phyloP scores from a whole-genome alignment of 2,888 invertebrate species.

The Thymelicus acteon region DNA sequence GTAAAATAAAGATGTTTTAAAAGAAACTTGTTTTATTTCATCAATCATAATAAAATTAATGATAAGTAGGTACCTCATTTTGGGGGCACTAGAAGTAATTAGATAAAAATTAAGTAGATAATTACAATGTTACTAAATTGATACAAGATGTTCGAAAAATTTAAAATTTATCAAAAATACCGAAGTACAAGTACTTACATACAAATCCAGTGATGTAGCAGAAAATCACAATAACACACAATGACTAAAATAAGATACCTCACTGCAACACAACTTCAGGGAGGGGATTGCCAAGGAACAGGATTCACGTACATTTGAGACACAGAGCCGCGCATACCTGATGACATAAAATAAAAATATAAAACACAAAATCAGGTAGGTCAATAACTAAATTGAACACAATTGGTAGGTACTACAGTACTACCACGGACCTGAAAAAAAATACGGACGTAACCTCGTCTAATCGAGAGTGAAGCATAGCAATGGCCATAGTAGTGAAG shows the following conservation, averaged over 20 bases:
- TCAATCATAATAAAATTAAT: slow-evolving; percentile 39
- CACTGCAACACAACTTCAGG: slow-evolving; percentile 48
- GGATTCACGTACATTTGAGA: slow-evolving; percentile 88
- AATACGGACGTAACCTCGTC: no score
- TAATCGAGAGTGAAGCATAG: no score
- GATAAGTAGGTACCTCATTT: background rate
- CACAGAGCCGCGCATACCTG: slow-evolving; percentile 87
- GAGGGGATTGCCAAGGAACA: slow-evolving; percentile 85
- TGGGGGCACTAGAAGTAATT: background rate
- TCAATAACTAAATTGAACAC: no score
- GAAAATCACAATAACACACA: slow-evolving; percentile 5
- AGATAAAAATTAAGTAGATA: background rate
- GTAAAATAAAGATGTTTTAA: slow-evolving; percentile 23
- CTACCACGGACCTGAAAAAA: no score
- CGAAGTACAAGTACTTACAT: background rate
- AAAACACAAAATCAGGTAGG: background rate
- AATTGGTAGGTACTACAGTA: no score
- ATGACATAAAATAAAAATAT: background rate
- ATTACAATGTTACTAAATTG: slow-evolving; percentile 21
- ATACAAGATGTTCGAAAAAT: slow-evolving; percentile 46
- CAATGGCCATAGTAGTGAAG: no score
- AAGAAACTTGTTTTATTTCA: slow-evolving; percentile 58
- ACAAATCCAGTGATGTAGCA: slow-evolving; percentile 10
- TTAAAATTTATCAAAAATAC: slow-evolving; percentile 33
- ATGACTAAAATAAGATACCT: background rate